Evolutionary conservation across 1,140 invertebrate genomes (phyloP).

Genomic region (Trichoplusia ni): DNA sequence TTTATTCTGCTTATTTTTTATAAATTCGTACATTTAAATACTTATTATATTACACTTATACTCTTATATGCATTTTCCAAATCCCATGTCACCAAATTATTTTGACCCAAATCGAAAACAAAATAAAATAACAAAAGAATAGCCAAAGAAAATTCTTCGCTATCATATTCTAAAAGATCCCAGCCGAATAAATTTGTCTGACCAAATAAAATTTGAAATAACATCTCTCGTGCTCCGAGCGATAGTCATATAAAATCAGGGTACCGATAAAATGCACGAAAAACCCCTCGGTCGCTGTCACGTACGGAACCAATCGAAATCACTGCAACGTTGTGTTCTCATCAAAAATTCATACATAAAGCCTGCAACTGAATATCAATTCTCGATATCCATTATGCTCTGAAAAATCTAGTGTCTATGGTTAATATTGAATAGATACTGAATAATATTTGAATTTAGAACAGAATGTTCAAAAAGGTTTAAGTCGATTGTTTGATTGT

Average conservation of each 20-base stretch:
- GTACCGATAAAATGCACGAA: constrained; percentile 32
- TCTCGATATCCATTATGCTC: constrained; percentile 7
- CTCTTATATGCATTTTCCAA: too few species aligned
- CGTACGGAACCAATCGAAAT: constrained; percentile 41
- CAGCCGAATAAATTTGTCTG: constrained; percentile 15
- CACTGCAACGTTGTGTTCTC: constrained; percentile 31
- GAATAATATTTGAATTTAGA: too few species aligned
- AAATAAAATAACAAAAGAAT: not conserved
- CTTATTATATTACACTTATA: too few species aligned
- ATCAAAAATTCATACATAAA: constrained; percentile 35
- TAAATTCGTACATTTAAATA: too few species aligned
- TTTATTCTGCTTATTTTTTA: too few species aligned
- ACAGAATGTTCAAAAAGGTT: too few species aligned
- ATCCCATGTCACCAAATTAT: too few species aligned
- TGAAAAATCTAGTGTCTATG: not conserved
- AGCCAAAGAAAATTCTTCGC: not conserved
- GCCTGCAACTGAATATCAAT: constrained; percentile 35
- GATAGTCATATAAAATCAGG: constrained; percentile 37
- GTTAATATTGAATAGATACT: too few species aligned
- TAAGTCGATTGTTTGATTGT: too few species aligned
- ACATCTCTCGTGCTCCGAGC: constrained; percentile 6
- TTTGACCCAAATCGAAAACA: too few species aligned
- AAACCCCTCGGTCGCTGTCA: constrained; percentile 31
- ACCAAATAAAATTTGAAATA: constrained; percentile 19
- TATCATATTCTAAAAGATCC: not conserved